These are phyloP conservation scores for Epistrophella euchroma DNA, from an alignment of 2,888 invertebrate species.

Conservation along the genomic window DNA sequence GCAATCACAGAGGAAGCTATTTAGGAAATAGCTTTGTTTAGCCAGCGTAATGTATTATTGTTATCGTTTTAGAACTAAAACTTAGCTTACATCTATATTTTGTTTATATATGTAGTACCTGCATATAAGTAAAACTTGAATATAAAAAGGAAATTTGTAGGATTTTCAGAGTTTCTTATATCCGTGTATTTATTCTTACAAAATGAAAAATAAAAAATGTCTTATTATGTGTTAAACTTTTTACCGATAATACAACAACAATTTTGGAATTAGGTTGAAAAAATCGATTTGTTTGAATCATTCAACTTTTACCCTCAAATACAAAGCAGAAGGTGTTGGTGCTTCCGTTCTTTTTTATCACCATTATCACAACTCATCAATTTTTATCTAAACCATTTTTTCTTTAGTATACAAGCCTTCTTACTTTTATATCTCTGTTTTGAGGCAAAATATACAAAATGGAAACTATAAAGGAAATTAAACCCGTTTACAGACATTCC, in stretches of 20 bases:
- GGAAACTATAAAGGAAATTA: slow-evolving; percentile 1
- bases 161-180: no score
- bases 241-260: no score
- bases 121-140: no score
- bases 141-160: no score
- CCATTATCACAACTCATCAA: not conserved
- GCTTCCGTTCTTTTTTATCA: not conserved
- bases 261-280: no score
- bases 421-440: not conserved
- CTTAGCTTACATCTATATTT: slow-evolving; percentile 26
- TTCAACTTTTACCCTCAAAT: not conserved
- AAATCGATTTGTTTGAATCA: no score
- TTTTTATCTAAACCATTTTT: not conserved
- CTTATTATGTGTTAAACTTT: no score
- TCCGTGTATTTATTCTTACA: no score
- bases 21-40: slow-evolving; percentile 65
- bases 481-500: not conserved
- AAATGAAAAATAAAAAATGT: no score
- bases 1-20: slow-evolving; percentile 59
- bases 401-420: not conserved
- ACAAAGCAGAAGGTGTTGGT: not conserved
- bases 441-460: not conserved
- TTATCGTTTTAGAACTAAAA: slow-evolving; percentile 24
- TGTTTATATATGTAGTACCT: no score
- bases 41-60: slow-evolving; percentile 43